Evolutionary conservation across 1,140 invertebrate genomes (phyloP), one percentile per base, ranked within the genome.

Genomic region (Campodea augens): DNA sequence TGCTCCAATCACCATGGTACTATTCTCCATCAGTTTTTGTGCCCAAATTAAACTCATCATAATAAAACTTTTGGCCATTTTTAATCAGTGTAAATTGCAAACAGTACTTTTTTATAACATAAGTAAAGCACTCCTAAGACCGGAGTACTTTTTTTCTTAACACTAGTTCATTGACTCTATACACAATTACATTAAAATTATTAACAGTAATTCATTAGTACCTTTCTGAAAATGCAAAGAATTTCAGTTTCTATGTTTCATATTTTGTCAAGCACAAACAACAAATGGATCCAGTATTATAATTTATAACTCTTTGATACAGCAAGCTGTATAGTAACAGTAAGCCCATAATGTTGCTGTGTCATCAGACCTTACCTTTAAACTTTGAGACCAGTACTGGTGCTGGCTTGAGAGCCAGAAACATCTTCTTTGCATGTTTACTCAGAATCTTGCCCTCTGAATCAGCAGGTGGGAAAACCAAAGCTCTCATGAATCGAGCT

Each of bases 381-480:
- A 75, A 77, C 53, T 68, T 73, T 2, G 75, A 76, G 51, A 77
- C 68, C 20, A 90, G 60, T 10, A 81, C 70, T 5, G 93, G 93
- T 5, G 91, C 89, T 3, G 92, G 93, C 62, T 98, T 98, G 5
- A 81, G 73, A 0, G 83, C 76, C 15, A 97, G 66, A 54, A 98
- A 92, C 51, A 98, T 84, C 51, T 77, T 75, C 50, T 79, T 77
- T 0, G 83, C 81, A 61, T 82, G 71, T 46, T 75, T 68, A 0
- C 73, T 60, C 3, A 95, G 60, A 44, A 72, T 65, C 3, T 45
- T 29, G 54, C 54, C 67, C 58, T 51, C 55, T 15, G 57, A 51
- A 45, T 61, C 59, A 47, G 68, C 68, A 41, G 68, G 60, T 10
- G 77, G 73, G 54, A 83, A 75, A 3, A 92, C 73, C 52, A 96